Evolutionary conservation across 2,797 vertebrate genomes (phyloP).

Genomic region (Enteromius argenteus): DNA sequence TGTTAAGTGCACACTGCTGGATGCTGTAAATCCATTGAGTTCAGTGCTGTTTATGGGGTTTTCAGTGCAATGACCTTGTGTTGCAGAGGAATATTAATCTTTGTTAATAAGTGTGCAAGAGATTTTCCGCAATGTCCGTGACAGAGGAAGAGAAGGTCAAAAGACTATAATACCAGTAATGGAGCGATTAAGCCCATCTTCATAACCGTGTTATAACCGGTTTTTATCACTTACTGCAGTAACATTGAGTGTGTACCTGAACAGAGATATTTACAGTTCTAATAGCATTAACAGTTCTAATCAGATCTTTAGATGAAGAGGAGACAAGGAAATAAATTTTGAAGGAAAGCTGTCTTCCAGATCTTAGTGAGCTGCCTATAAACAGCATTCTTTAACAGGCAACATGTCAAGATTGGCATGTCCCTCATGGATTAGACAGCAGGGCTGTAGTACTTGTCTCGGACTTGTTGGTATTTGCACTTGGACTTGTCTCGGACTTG

Average conservation of each 20-base stretch:
- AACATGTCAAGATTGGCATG: not conserved
- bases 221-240: conserved; percentile 9
- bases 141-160: conserved; percentile 58
- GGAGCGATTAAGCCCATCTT: conserved; percentile 9
- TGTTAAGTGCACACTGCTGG: not conserved
- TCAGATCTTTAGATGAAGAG: not conserved
- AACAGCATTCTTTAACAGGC: not conserved
- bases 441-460: too few species aligned
- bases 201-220: not conserved
- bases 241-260: not conserved
- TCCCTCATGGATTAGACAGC: not conserved
- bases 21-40: not conserved
- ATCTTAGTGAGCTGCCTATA: not conserved
- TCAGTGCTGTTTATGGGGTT: conserved; percentile 48
- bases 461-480: too few species aligned
- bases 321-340: not conserved
- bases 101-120: conserved; percentile 58
- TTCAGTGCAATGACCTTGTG: conserved; percentile 54
- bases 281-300: not conserved
- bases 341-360: not conserved
- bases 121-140: conserved; percentile 35
- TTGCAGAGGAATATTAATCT: conserved; percentile 64
- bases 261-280: conserved; percentile 1
- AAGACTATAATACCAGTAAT: conserved; percentile 16
- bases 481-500: too few species aligned